These are phyloP conservation scores for Parapristionchus giblindavisi DNA, from an alignment of 2,888 invertebrate genomes.

Conservation along the genomic window DNA sequence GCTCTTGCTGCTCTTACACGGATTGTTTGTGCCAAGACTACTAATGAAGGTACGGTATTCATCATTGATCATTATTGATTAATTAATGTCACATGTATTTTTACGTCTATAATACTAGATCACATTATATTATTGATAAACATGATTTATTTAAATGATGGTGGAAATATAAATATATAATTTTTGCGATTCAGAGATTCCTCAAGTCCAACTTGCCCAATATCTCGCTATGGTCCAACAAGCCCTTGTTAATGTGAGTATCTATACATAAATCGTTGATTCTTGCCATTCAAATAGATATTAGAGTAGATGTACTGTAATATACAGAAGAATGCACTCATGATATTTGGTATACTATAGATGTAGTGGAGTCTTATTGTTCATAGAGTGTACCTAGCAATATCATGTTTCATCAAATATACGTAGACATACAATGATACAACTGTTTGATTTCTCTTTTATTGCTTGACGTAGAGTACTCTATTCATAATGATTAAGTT, in stretches of 20 bases:
- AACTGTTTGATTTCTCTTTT: neutral
- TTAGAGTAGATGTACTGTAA: too few species aligned
- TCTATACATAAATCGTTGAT: neutral
- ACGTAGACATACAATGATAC: neutral
- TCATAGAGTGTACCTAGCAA: too few species aligned
- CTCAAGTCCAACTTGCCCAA: conserved; percentile 4
- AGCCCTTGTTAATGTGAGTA: conserved; percentile 1
- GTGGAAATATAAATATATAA: too few species aligned
- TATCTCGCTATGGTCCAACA: conserved; percentile 15
- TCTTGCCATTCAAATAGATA: neutral
- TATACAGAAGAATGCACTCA: too few species aligned
- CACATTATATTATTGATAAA: neutral
- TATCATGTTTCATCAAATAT: too few species aligned
- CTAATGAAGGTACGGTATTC: conserved; percentile 79
- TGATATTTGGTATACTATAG: too few species aligned
- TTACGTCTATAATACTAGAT: neutral
- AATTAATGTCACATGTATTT: neutral
- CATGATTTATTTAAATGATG: neutral
- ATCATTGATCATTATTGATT: neutral
- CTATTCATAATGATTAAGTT: neutral
- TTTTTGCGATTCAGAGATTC: conserved; percentile 21
- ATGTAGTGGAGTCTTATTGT: too few species aligned
- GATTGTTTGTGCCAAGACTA: conserved; percentile 93
- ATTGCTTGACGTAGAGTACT: neutral
- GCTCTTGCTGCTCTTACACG: conserved; percentile 93